Base-by-base conservation (phyloP, 2,888 invertebrate species). In the Cotesia congregata region DNA sequence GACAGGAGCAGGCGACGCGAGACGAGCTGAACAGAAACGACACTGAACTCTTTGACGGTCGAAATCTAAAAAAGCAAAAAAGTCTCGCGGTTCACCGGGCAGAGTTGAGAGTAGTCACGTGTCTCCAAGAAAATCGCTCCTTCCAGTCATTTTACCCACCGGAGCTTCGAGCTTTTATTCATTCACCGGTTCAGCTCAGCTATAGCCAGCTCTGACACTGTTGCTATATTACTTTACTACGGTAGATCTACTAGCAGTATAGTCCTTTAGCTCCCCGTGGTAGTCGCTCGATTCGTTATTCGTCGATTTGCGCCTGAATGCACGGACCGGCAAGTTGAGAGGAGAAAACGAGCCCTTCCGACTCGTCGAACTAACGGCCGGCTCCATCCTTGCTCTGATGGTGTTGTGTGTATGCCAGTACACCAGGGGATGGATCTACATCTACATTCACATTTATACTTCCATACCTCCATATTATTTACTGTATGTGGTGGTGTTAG, bases 281-380 rank as follows among this genome's bases (percentile, higher is more conserved):
- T 30, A 30, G 30, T 38, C 30, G 38, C 7, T 65, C 71, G 71
- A 61, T 71, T 61, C 71, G 59, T 71, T 70, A 6, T 12, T 70
- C 60, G 70, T 30, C 61, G 61, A 71, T 71, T 71, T 15, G 71
- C 62, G 61, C 71, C 15, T 71, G 62, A 17, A 71, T 71, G 71
- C 60, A 17, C 71, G 61, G 59, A 60, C 61, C 59, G 38, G 39
- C 71, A 62, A 39, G 59, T 65, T 61, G 61, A 61, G 61, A 62
- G 40, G 61, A 61, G 61, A 62, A 71, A 60, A 30, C 38, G 74
- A 61, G 61, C 50, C 68, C 62, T 69, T 41, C 75, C 59, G 50
- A 41, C 64, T 62, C 59, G 65, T 64, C 61, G 72, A 61, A 67
- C 67, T 71, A 60, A 64, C 75, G 65, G 50, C 39, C 50, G 15